These are phyloP conservation scores for Pseudomugil tenellus DNA, from an alignment of 2,797 vertebrate genomes.

Conservation along the genomic window DNA sequence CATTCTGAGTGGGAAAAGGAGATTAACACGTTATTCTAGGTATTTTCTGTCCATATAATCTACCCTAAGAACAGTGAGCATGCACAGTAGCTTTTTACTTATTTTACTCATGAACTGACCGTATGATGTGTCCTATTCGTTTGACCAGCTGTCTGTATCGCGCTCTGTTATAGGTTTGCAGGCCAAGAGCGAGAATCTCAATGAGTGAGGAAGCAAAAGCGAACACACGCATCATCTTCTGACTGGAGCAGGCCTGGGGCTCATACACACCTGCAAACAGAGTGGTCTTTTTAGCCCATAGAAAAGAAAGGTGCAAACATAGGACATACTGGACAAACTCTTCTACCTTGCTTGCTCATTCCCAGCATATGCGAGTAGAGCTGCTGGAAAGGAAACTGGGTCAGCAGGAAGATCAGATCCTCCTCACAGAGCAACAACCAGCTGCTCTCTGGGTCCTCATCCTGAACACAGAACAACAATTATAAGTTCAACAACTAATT, in stretches of 20 bases:
- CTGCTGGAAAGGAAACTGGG: constrained; percentile 95
- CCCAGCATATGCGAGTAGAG: constrained; percentile 95
- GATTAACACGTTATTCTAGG: not conserved
- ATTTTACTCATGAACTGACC: constrained; percentile 77
- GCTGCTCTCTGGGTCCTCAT: constrained; percentile 95
- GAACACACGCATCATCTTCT: constrained; percentile 98
- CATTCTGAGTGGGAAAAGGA: constrained; percentile 81
- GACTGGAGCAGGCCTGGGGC: constrained; percentile 90
- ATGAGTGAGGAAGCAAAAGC: constrained; percentile 93
- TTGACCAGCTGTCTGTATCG: constrained; percentile 97
- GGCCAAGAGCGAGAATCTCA: constrained; percentile 90
- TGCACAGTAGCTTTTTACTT: not conserved
- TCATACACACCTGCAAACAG: constrained; percentile 86
- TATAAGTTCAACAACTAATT: not conserved
- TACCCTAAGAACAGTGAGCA: not conserved
- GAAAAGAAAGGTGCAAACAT: not conserved
- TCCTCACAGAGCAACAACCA: constrained; percentile 95
- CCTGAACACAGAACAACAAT: constrained; percentile 75
- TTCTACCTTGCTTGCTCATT: constrained; percentile 88
- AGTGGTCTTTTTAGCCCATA: constrained; percentile 16
- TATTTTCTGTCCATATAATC: constrained; percentile 3
- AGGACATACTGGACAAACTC: not conserved
- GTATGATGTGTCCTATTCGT: constrained; percentile 93
- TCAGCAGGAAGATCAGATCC: constrained; percentile 90
- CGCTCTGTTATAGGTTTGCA: constrained; percentile 95